Evolutionary conservation across 2,888 invertebrate species (phyloP), one percentile per base, ranked within the genome.

Genomic region (Argyra leucocephala): DNA sequence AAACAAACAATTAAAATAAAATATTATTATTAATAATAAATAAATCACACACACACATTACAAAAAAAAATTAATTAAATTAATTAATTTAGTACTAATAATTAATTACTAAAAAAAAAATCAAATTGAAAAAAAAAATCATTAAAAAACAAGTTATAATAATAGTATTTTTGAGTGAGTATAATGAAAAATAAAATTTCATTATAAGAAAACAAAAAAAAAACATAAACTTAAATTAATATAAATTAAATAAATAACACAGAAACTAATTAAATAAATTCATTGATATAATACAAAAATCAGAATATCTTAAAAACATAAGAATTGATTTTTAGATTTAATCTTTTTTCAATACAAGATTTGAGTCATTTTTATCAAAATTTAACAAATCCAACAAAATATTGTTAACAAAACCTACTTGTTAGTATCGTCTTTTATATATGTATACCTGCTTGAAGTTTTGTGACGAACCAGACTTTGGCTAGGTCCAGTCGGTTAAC

Each of bases 101-200:
- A 66, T 63, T 59, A 61, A 65, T 63, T 61, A 63, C 68, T 63
- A 67, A 68, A 65, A 66, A 22, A 64, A 63, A 63, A 63, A 64
- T 65, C 62, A 57, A 18, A 36, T 36, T 57, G 36, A 48, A 62
- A 22, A 37, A n/a, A n/a, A n/a, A 48, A 60, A 31, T 24, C n/a
- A 65, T 59, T 59, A 64, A n/a, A n/a, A 66, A 22, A 63, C 37
- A 48, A 63, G 60, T 63, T 23, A 65, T 18, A n/a, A 57, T 22
- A 21, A 62, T 63, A 61, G 3, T 48, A 65, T 58, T 64, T 57
- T 63, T 63, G 66, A 67, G 68, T 65, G 66, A 69, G 68, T 69
- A 69, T 63, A 64, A 68, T 36, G 66, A 68, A 66, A 62, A n/a
- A n/a, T n/a, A n/a, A 67, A 67, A 65, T 68, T 69, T 68, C 68